A percentile compares a stretch with the other conserved stretches of the same genome.
phyloP scores from a whole-genome alignment of 2,113 vertebrate genomes.

The Passer domesticus region DNA sequence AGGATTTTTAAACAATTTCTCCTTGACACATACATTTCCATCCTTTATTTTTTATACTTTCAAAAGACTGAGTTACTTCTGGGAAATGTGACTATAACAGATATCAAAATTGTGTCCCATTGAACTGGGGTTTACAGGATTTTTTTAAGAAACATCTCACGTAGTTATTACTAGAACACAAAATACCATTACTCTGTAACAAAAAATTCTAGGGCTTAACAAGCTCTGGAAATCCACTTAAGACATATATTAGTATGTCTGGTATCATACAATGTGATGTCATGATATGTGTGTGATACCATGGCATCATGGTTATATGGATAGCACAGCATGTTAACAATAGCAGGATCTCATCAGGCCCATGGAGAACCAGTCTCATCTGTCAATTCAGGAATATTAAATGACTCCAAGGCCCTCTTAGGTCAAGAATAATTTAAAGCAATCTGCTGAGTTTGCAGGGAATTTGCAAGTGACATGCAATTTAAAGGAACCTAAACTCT shows the following conservation, averaged over 20 bases:
- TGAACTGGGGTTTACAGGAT: not conserved
- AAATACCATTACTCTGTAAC: not conserved
- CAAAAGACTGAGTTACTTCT: not conserved
- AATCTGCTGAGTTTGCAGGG: not conserved
- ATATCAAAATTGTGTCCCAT: not conserved
- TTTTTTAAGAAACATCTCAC: accelerated
- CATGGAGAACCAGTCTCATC: not conserved
- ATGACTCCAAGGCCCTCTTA: not conserved
- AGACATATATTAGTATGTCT: not conserved
- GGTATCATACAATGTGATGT: too few species aligned
- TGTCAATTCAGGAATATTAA: not conserved
- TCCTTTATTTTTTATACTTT: not conserved
- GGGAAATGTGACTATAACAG: not conserved
- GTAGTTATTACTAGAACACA: not conserved
- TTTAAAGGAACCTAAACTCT: not conserved
- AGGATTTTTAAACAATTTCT: not conserved
- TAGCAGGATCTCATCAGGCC: not conserved
- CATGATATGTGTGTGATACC: not conserved
- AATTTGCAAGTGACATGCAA: not conserved
- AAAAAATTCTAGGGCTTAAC: not conserved
- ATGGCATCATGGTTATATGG: not conserved
- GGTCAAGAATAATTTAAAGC: not conserved
- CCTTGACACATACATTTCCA: not conserved
- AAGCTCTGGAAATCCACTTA: not conserved
- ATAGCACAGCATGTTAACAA: not conserved